Conservation (phyloP, 1,140 invertebrate species). For the Anadara kagoshimensis region DNA sequence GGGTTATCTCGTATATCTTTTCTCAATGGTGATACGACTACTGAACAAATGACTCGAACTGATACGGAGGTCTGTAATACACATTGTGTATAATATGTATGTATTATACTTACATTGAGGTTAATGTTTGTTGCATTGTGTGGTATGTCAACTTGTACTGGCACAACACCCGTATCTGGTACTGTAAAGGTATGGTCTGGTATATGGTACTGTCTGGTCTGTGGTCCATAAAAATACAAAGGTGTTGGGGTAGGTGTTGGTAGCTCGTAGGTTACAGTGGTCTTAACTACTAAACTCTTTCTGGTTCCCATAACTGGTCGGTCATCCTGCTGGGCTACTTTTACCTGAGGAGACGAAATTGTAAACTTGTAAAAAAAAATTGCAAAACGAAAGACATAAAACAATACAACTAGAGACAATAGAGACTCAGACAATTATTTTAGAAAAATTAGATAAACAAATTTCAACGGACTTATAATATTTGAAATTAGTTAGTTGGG, state of each 20-base stretch:
- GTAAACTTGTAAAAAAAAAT: not conserved
- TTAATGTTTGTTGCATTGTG: slow-evolving; percentile 53
- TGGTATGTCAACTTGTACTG: slow-evolving; percentile 55
- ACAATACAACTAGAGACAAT: too few species aligned
- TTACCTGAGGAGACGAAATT: slow-evolving; percentile 40
- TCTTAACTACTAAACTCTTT: slow-evolving; percentile 27
- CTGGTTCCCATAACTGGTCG: slow-evolving; percentile 42
- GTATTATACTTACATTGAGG: slow-evolving; percentile 46
- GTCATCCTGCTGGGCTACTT: slow-evolving; percentile 59
- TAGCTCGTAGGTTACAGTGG: slow-evolving; percentile 42
- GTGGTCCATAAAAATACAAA: slow-evolving; percentile 33
- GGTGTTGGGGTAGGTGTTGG: slow-evolving; percentile 37
- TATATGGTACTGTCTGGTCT: slow-evolving; percentile 36
- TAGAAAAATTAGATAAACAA: too few species aligned
- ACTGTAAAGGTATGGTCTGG: slow-evolving; percentile 40
- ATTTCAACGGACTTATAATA: too few species aligned
- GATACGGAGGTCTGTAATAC: too few species aligned
- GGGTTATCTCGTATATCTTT: too few species aligned
- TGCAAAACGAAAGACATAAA: too few species aligned
- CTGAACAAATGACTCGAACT: too few species aligned
- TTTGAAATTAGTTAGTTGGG: too few species aligned
- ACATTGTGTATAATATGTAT: too few species aligned
- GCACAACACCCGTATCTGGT: slow-evolving; percentile 58
- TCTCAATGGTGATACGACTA: too few species aligned
- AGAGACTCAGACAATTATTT: too few species aligned